phyloP scores from a whole-genome alignment of 2,113 vertebrate genomes.

The Engystomops pustulosus region DNA sequence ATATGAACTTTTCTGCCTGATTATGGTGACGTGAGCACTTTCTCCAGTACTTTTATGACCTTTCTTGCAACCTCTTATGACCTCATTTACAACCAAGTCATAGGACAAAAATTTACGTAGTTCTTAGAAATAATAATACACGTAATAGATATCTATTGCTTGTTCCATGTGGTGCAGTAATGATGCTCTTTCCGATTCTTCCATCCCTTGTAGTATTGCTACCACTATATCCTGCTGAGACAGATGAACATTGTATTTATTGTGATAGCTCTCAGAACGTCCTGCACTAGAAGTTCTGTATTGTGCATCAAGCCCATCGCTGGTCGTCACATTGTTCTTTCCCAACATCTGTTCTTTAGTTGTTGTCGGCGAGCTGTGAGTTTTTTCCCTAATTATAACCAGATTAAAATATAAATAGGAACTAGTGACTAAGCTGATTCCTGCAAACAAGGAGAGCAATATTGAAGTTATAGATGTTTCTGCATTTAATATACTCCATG shows the following conservation, averaged over 20 bases:
- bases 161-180: not conserved
- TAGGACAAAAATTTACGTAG: too few species aligned
- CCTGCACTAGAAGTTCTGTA: not conserved
- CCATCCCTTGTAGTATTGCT: not conserved
- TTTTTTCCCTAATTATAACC: conserved; percentile 45
- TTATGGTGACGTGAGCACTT: too few species aligned
- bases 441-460: conserved; percentile 5
- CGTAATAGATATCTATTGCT: too few species aligned
- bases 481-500: conserved; percentile 38
- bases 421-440: conserved; percentile 42
- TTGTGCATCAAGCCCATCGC: not conserved
- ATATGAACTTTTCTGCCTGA: too few species aligned
- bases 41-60: too few species aligned
- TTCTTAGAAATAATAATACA: too few species aligned
- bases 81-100: too few species aligned
- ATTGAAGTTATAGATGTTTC: conserved; percentile 20
- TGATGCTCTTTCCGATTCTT: not conserved
- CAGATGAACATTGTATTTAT: not conserved
- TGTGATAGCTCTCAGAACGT: not conserved
- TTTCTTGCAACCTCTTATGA: too few species aligned
- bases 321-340: conserved; percentile 25
- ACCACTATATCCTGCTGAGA: not conserved
- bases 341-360: conserved; percentile 38
- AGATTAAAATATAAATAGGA: conserved; percentile 54
- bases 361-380: conserved; percentile 14